Evolutionary conservation across 2,797 vertebrate genomes (phyloP).

Genomic region (Columba guinea): DNA sequence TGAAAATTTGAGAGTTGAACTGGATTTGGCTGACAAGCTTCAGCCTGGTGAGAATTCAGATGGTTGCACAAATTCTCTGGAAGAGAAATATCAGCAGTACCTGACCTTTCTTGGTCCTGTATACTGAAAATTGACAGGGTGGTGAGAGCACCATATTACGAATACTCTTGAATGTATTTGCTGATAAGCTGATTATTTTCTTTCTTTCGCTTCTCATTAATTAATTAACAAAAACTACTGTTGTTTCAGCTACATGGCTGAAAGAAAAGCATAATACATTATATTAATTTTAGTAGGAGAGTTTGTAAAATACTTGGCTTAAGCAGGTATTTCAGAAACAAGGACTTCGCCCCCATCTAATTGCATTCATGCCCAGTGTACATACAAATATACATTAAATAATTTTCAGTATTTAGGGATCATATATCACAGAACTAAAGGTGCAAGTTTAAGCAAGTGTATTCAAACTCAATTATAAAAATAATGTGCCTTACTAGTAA

Average conservation of each 20-base stretch:
- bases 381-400: neutral
- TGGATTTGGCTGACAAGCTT: neutral
- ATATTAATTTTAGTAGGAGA: neutral
- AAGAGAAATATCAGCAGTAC: neutral
- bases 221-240: neutral
- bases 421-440: neutral
- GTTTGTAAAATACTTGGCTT: neutral
- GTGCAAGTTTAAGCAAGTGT: neutral
- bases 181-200: neutral
- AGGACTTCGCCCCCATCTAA: neutral
- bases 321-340: neutral
- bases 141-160: neutral
- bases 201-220: neutral
- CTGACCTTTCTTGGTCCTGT: neutral
- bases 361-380: fast-evolving
- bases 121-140: neutral
- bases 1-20: neutral
- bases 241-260: neutral
- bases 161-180: neutral
- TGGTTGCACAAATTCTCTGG: neutral
- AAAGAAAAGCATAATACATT: neutral
- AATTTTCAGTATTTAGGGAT: neutral
- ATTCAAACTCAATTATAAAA: neutral
- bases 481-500: neutral
- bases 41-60: neutral